Conservation (phyloP, 2,797 vertebrate species). For the Phataginus tetradactyla region DNA sequence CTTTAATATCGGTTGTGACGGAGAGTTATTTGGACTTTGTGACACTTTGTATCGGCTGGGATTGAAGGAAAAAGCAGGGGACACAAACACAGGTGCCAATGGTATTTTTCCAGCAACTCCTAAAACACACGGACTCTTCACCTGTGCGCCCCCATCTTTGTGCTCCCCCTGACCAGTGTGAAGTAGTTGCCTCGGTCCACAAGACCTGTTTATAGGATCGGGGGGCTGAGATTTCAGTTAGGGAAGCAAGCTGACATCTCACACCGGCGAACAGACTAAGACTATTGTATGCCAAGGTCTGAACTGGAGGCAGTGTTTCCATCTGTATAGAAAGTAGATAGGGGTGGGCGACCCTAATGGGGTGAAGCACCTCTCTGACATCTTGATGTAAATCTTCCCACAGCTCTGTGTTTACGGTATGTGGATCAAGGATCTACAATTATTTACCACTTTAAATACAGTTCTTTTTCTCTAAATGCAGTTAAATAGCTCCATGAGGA, state of each 20-base stretch:
- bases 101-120: not conserved
- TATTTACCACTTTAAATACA: slow-evolving; percentile 23
- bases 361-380: not conserved
- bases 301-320: not conserved
- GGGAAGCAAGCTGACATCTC: not conserved
- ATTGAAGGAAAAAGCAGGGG: not conserved
- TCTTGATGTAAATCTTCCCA: not conserved
- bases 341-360: not conserved
- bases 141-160: not conserved
- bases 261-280: not conserved
- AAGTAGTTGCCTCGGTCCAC: not conserved
- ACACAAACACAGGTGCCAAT: not conserved
- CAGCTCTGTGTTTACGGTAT: not conserved
- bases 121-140: not conserved
- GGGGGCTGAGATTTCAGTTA: not conserved
- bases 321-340: not conserved
- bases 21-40: slow-evolving; percentile 42
- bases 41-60: not conserved
- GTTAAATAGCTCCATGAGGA: not conserved
- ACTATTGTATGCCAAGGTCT: not conserved
- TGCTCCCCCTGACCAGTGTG: not conserved
- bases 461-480: not conserved
- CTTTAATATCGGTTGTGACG: slow-evolving; percentile 39
- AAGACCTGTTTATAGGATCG: not conserved
- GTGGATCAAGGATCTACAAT: not conserved